Evolutionary conservation across 1,140 invertebrate species (phyloP).

Genomic region (Calosoma granatense): DNA sequence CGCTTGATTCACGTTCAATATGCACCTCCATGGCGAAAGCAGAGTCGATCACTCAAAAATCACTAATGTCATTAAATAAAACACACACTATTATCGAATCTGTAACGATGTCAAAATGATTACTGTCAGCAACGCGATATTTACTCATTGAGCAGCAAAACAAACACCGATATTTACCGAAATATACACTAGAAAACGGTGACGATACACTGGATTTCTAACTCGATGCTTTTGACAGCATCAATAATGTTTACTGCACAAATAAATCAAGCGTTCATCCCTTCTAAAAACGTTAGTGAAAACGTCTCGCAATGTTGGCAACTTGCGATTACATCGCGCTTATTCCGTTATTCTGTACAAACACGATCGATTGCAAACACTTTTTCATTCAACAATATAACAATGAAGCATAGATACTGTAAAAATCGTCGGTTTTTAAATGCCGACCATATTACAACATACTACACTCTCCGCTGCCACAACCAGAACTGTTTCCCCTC

Average conservation of each 20-base stretch:
- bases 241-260: background rate
- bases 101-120: background rate
- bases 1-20: slow-evolving; percentile 68
- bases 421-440: background rate
- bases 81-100: background rate
- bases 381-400: slow-evolving; percentile 1
- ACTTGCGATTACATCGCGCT: background rate
- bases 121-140: background rate
- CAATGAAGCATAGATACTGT: background rate
- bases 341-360: background rate
- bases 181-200: no score
- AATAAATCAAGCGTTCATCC: background rate
- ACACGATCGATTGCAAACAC: background rate
- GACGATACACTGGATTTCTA: background rate
- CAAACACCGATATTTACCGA: background rate
- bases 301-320: background rate
- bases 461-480: background rate
- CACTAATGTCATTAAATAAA: slow-evolving; percentile 4
- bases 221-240: background rate
- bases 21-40: slow-evolving; percentile 54
- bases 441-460: background rate
- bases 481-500: background rate
- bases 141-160: background rate
- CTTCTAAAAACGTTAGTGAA: background rate
- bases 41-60: slow-evolving; percentile 2